Evolutionary conservation across 2,113 vertebrate genomes (phyloP).

Genomic region (Bufo gargarizans): DNA sequence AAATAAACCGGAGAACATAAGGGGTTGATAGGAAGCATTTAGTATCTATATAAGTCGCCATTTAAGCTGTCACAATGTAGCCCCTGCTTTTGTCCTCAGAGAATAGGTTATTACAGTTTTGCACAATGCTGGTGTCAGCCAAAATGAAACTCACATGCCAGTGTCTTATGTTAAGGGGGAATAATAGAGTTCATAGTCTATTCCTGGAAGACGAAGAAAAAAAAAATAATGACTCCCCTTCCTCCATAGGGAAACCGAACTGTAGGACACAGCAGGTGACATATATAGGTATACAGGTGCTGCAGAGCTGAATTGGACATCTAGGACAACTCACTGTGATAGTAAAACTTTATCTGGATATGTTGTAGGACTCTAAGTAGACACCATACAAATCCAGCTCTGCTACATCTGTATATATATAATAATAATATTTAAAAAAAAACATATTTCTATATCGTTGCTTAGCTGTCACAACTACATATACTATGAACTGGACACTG

Average conservation of each 20-base stretch:
- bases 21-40: slow-evolving; percentile 50
- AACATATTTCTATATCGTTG: neutral
- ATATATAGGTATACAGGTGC: neutral
- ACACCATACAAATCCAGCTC: neutral
- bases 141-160: slow-evolving; percentile 44
- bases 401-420: neutral
- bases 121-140: slow-evolving; percentile 46
- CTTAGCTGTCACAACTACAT: neutral
- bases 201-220: neutral
- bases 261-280: neutral
- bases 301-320: neutral
- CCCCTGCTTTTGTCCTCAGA: slow-evolving; percentile 33
- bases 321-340: too few relatives aligned
- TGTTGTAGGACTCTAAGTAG: too few relatives aligned
- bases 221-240: neutral
- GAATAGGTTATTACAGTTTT: slow-evolving; percentile 23
- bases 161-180: slow-evolving; percentile 37
- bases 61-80: slow-evolving; percentile 51
- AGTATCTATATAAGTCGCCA: slow-evolving; percentile 58
- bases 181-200: slow-evolving; percentile 32
- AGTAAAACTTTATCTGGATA: too few relatives aligned
- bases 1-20: slow-evolving; percentile 70
- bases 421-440: neutral
- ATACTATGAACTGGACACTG: neutral
- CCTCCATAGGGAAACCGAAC: neutral